Evolutionary conservation across 2,797 vertebrate genomes (phyloP).

Genomic region (Apogon hyalosoma): DNA sequence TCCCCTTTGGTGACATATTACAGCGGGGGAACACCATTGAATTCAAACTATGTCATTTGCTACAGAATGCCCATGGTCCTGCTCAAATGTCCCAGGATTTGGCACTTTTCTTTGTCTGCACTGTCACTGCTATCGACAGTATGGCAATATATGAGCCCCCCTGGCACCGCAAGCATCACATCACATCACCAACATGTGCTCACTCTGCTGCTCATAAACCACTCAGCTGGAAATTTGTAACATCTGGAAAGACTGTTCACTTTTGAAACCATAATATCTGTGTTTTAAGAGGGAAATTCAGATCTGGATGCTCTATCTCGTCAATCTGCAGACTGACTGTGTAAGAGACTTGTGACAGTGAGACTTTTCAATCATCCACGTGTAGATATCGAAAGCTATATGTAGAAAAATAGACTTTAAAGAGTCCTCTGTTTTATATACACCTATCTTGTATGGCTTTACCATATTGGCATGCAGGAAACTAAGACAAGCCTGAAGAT

Average conservation of each 20-base stretch:
- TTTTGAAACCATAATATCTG: constrained; percentile 1
- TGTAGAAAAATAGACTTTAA: constrained; percentile 87
- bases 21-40: constrained; percentile 27
- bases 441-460: constrained; percentile 85
- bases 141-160: constrained; percentile 4
- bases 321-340: constrained; percentile 32
- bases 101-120: constrained; percentile 23
- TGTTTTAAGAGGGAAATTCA: constrained; percentile 15
- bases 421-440: constrained; percentile 81
- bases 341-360: constrained; percentile 53
- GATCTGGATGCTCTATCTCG: constrained; percentile 26
- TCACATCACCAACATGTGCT: constrained; percentile 28
- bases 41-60: constrained; percentile 58
- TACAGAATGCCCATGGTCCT: constrained; percentile 45
- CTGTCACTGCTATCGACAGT: constrained; percentile 21
- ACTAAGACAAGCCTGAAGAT: constrained; percentile 83
- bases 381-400: constrained; percentile 69
- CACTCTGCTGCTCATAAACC: constrained; percentile 14
- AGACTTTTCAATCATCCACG: constrained; percentile 58
- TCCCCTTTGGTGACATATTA: constrained; percentile 24
- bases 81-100: constrained; percentile 34
- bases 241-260: constrained; percentile 20
- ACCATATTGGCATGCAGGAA: constrained; percentile 85
- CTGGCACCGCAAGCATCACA: constrained; percentile 5
- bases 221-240: constrained; percentile 12